Conservation (phyloP, 2,113 vertebrate species). For the Carassius carassius region DNA sequence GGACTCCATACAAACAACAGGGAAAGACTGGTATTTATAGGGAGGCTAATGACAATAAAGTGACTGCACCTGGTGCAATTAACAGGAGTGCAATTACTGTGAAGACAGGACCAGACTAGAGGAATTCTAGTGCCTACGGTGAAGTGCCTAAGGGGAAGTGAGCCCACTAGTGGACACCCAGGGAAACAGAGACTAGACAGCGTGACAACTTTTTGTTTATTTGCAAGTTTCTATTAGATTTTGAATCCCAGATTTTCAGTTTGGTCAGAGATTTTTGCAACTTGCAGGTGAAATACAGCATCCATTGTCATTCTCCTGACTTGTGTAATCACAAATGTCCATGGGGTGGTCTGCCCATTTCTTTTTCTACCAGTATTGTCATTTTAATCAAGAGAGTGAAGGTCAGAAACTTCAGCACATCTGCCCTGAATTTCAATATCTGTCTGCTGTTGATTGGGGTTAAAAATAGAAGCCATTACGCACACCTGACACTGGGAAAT, state of each 20-base stretch:
- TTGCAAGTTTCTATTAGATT: neutral
- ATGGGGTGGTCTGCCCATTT: constrained; percentile 25
- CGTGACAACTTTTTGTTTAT: neutral
- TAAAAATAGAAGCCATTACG: constrained; percentile 53
- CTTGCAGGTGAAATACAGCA: neutral
- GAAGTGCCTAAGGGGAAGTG: no score
- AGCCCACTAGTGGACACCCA: no score
- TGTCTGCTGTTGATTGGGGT: constrained; percentile 47
- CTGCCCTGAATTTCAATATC: constrained; percentile 40
- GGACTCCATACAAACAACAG: no score
- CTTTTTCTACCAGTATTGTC: constrained; percentile 30
- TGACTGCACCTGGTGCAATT: no score
- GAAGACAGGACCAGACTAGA: no score
- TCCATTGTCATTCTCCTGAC: constrained; percentile 16
- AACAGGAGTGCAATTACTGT: no score
- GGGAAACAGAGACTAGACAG: no score
- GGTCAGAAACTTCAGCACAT: constrained; percentile 35
- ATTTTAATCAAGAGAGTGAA: constrained; percentile 44
- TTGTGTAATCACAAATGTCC: constrained; percentile 40
- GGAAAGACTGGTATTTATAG: no score
- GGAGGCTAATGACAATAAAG: no score
- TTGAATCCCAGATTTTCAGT: neutral
- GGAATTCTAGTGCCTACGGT: no score
- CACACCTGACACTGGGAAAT: constrained; percentile 47
- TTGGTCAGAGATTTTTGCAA: neutral